Evolutionary conservation across 1,140 invertebrate species (phyloP).

Genomic region (Alviniconcha marisindica): DNA sequence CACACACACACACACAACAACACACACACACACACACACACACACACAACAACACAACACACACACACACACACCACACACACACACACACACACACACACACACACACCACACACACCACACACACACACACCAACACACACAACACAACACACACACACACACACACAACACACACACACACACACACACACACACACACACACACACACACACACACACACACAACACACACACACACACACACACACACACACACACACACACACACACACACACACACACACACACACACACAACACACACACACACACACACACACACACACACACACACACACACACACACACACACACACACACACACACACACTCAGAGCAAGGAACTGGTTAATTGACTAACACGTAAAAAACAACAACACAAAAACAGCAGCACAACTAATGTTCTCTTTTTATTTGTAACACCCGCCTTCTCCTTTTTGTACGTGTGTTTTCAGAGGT

Average conservation of each 20-base stretch:
- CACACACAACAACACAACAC: not conserved
- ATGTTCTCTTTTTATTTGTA: not conserved
- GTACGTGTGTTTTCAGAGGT: constrained; percentile 11
- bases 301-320: constrained; percentile 24
- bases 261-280: not conserved
- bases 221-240: not conserved
- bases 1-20: not conserved
- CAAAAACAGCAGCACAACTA: not conserved
- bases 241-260: too few species aligned
- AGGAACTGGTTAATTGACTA: not conserved
- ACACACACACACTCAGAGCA: not conserved
- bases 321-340: constrained; percentile 24
- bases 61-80: not conserved
- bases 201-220: not conserved
- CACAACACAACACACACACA: not conserved
- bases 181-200: constrained; percentile 12
- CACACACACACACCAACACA: not conserved
- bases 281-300: constrained; percentile 24
- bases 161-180: not conserved
- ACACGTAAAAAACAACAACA: too few species aligned
- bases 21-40: not conserved
- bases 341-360: not conserved
- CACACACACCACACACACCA: not conserved
- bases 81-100: constrained; percentile 10
- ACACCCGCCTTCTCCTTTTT: not conserved